Evolutionary conservation across 2,888 invertebrate species (phyloP).

Genomic region (Proisotoma minuta): DNA sequence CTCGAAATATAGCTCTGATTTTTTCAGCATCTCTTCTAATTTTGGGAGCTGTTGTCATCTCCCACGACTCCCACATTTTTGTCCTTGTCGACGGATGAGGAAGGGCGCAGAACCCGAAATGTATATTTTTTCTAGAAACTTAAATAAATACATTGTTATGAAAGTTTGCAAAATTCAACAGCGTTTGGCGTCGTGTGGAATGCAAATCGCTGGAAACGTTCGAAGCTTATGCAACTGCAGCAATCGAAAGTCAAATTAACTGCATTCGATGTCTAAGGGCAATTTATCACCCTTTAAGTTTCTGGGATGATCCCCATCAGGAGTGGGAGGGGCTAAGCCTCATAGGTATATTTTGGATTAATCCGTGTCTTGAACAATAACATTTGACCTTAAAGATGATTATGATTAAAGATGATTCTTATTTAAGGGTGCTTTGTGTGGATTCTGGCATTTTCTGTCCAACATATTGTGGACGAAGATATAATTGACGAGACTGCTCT

Average conservation of each 20-base stretch:
- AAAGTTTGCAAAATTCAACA: no score
- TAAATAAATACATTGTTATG: no score
- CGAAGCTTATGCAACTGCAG: slow-evolving; percentile 2
- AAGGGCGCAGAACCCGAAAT: background rate
- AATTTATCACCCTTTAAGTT: slow-evolving; percentile 22
- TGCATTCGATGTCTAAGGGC: slow-evolving; percentile 21
- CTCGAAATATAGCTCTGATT: no score
- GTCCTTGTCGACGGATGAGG: background rate
- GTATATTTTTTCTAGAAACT: background rate
- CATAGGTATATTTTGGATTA: slow-evolving; percentile 6
- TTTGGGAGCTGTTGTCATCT: no score
- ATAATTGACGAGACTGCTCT: slow-evolving; percentile 9
- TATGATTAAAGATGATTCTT: background rate
- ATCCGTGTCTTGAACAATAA: no score
- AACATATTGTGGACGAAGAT: slow-evolving; percentile 25
- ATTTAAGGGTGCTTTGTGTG: slow-evolving; percentile 21
- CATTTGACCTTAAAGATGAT: background rate
- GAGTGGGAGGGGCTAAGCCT: slow-evolving; percentile 30
- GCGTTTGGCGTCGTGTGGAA: slow-evolving; percentile 13
- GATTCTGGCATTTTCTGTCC: slow-evolving; percentile 27
- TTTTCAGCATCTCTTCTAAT: no score
- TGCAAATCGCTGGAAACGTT: slow-evolving; percentile 20
- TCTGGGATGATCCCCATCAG: slow-evolving; percentile 31
- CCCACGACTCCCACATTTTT: background rate
- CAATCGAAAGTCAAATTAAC: slow-evolving; percentile 6